A percentile compares a stretch with the other conserved stretches of the same genome.
Conservation (phyloP, 2,797 vertebrate species). For the Mionectes olivaceus region DNA sequence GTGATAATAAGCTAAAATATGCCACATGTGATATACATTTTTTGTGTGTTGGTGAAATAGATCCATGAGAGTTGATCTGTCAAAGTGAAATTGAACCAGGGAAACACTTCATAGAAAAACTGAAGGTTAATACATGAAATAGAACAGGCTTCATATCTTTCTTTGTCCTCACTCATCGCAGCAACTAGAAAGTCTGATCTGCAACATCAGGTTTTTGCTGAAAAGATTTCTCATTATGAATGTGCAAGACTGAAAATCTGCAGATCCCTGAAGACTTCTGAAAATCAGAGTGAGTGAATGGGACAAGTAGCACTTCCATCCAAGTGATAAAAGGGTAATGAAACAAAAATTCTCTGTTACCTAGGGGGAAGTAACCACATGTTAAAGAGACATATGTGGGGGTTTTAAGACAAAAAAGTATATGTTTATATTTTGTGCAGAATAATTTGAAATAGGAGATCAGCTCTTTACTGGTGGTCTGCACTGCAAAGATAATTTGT, state of each 20-base stretch:
- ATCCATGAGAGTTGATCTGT: not conserved
- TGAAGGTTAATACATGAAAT: not conserved
- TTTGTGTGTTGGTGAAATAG: not conserved
- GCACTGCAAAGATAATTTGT: not conserved
- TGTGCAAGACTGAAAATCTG: not conserved
- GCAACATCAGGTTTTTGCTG: not conserved
- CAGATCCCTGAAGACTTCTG: not conserved
- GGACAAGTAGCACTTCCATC: not conserved
- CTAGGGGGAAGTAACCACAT: not conserved
- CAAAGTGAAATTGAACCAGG: not conserved
- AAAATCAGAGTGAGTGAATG: not conserved
- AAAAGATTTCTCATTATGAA: not conserved
- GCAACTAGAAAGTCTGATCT: not conserved
- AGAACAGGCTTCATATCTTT: not conserved
- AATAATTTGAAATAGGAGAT: not conserved
- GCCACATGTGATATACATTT: not conserved
- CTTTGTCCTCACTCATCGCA: not conserved
- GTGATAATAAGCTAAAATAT: not conserved
- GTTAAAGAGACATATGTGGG: not conserved
- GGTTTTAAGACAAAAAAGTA: not conserved
- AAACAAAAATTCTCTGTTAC: not conserved
- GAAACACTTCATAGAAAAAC: not conserved
- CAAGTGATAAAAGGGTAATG: not conserved
- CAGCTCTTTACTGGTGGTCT: not conserved
- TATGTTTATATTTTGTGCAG: not conserved